These are phyloP conservation scores for Pseudococcus viburni DNA, from an alignment of 2,888 invertebrate genomes.

Conservation along the genomic window DNA sequence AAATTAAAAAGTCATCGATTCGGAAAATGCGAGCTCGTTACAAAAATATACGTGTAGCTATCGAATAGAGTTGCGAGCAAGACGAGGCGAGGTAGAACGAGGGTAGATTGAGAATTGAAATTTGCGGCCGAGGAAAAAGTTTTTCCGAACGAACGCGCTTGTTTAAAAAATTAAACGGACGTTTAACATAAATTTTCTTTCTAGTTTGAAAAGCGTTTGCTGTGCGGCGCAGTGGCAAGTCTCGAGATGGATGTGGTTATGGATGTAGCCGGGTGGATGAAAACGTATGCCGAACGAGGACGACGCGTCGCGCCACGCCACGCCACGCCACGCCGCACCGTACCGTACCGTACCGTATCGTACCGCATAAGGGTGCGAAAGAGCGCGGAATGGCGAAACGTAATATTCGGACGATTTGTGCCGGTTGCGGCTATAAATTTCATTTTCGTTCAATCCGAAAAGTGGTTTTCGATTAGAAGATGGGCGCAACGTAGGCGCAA, in stretches of 20 bases:
- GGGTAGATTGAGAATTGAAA: conserved; percentile 15
- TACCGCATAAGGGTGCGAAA: no score
- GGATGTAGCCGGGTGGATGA: neutral
- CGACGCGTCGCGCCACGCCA: no score
- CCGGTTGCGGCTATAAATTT: conserved; percentile 53
- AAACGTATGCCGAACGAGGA: no score
- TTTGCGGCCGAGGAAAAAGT: conserved; percentile 3
- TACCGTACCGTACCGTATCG: no score
- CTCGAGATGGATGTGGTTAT: neutral
- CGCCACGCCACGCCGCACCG: no score
- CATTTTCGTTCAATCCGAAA: conserved; percentile 55
- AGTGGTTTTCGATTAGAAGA: conserved; percentile 53
- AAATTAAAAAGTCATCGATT: conserved; percentile 42
- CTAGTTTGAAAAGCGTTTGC: conserved; percentile 7
- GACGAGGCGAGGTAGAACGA: neutral
- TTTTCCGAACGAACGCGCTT: conserved; percentile 36
- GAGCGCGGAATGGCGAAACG: neutral
- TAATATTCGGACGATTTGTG: conserved; percentile 52
- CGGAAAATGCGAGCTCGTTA: neutral
- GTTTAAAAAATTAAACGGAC: conserved; percentile 55
- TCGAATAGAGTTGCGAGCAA: neutral
- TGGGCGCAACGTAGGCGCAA: neutral
- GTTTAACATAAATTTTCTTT: conserved; percentile 46
- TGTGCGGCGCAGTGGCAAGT: neutral
- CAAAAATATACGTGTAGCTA: neutral